Conservation (phyloP, 2,113 vertebrate species). For the Larimichthys polyactis region DNA sequence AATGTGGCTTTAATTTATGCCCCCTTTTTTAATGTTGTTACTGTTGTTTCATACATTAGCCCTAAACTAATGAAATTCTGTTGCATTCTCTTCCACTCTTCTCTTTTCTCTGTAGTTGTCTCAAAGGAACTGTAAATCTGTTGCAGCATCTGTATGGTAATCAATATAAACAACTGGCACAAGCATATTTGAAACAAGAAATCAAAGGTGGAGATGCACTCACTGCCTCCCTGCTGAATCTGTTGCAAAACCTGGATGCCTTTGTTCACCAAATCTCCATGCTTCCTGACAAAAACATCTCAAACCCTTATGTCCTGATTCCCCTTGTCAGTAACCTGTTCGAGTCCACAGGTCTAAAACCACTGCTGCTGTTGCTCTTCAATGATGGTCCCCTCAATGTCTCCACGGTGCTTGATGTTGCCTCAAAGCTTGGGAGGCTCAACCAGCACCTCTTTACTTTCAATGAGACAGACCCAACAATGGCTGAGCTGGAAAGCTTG, state of each 20-base stretch:
- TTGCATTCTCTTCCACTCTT: slow-evolving; percentile 9
- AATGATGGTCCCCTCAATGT: slow-evolving; percentile 34
- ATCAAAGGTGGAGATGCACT: slow-evolving; percentile 54
- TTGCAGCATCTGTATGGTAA: slow-evolving; percentile 69
- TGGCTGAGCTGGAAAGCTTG: slow-evolving; percentile 68
- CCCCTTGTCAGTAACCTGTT: slow-evolving; percentile 62
- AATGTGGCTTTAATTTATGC: neutral
- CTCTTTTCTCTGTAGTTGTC: slow-evolving; percentile 58
- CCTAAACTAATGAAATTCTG: neutral
- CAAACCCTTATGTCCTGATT: slow-evolving; percentile 50
- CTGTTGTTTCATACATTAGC: neutral
- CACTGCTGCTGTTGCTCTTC: slow-evolving; percentile 67
- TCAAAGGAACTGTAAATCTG: slow-evolving; percentile 77
- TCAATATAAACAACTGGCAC: slow-evolving; percentile 19
- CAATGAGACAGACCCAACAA: slow-evolving; percentile 61
- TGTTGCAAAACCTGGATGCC: slow-evolving; percentile 58
- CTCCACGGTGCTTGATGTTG: slow-evolving; percentile 58
- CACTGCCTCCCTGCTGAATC: slow-evolving; percentile 54
- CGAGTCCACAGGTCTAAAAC: slow-evolving; percentile 66
- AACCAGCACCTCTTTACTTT: slow-evolving; percentile 75
- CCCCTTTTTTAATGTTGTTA: neutral
- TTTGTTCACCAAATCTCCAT: slow-evolving; percentile 33
- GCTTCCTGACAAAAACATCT: slow-evolving; percentile 56
- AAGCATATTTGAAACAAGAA: slow-evolving; percentile 45
- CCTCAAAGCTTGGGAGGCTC: slow-evolving; percentile 50